These are phyloP conservation scores for Drosophila auraria DNA, from an alignment of 1,140 invertebrate genomes.

Conservation along the genomic window DNA sequence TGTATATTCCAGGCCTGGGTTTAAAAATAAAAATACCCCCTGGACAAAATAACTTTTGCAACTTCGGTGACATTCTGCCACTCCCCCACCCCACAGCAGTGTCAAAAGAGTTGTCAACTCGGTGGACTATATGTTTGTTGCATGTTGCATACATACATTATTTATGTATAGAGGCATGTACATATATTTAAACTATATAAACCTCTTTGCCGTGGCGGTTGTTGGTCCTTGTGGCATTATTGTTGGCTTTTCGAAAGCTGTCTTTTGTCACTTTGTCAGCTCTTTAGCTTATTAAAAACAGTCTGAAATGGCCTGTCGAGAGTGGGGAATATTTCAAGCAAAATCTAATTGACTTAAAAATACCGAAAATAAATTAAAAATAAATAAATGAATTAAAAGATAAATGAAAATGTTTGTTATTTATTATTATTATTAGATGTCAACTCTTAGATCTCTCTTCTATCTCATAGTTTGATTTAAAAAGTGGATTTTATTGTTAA, in stretches of 20 bases:
- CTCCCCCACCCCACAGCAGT: slow-evolving; percentile 7
- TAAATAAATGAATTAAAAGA: too few relatives aligned
- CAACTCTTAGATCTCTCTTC: too few relatives aligned
- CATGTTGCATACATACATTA: background rate
- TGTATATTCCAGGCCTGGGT: too few relatives aligned
- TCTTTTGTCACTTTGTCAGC: slow-evolving; percentile 45
- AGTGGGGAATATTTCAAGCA: background rate
- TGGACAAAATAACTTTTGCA: slow-evolving; percentile 1
- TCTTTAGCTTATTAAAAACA: slow-evolving; percentile 24
- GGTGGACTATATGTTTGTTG: background rate
- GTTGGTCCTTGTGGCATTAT: slow-evolving; percentile 10
- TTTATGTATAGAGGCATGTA: background rate
- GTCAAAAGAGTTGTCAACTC: slow-evolving; percentile 46
- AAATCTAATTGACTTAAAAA: too few relatives aligned
- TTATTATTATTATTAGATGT: too few relatives aligned
- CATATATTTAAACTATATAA: slow-evolving; percentile 18
- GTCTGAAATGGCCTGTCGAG: background rate
- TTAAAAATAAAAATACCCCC: background rate
- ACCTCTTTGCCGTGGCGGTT: slow-evolving; percentile 47
- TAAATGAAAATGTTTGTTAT: too few relatives aligned
- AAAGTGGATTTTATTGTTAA: too few relatives aligned
- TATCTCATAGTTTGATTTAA: too few relatives aligned
- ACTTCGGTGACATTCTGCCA: slow-evolving; percentile 20
- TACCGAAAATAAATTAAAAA: too few relatives aligned
- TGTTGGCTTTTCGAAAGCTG: slow-evolving; percentile 15